Evolutionary conservation across 2,113 vertebrate species (phyloP), one percentile per base, ranked within the genome.

Genomic region (Cephalopholis sonnerati): DNA sequence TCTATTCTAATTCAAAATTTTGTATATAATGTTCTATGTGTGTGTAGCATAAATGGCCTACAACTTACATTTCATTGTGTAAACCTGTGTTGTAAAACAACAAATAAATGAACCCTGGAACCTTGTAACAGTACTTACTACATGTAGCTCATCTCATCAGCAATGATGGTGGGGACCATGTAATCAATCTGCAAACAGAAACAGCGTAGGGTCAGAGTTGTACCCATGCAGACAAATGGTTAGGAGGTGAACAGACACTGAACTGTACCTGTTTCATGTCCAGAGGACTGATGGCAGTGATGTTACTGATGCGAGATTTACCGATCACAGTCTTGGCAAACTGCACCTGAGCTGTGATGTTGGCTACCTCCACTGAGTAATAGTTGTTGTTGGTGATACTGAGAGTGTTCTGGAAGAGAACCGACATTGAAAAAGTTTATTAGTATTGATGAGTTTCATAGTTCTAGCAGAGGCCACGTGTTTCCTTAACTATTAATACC

Each of bases 361-460:
- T 97, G 84, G 97, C 95, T 79, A 98, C 97, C 90, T 97, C 96
- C 84, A 98, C 97, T 0, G 97, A 96, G 76, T 98, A 99, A 84
- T 96, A 98, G 91, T 98, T 98, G 91, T 99, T 99, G 91, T 99
- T 99, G 0, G 97, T 98, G 92, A 99, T 99, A 91, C 97, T 98
- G 61, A 98, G 75, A 0, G 96, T 96, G 77, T 96, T 98, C 97
- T 99, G 92, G 1, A 92, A 50, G 90, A 41, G 24, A 41, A 50
- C 0, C 13, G 41, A 12, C 10, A 44, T 44, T 12, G 10, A n/a
- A 54, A 61, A 17, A 54, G 58, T 15, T 55, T 0, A 67, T 66
- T 11, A 29, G 51, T 29, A 13, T 18, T 27, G 22, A 41, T 36
- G 20, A 36, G 32, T 36, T 36, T 36, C 32, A 36, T 7, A 36